Conservation (phyloP, 92 coral and sea anemone species). For the Zoanthus gigantus region DNA sequence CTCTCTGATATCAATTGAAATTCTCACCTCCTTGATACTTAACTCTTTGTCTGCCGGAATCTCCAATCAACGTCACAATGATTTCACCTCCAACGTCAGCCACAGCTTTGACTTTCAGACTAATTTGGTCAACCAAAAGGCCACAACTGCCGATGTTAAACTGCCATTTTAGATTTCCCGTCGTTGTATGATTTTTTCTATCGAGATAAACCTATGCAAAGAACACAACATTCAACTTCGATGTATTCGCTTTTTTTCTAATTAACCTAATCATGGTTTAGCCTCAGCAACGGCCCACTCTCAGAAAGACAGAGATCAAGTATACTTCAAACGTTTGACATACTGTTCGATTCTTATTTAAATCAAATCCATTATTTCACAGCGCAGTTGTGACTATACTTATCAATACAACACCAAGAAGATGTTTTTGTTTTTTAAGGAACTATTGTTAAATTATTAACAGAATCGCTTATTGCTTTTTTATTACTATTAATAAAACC, state of each 20-base stretch:
- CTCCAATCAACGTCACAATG: constrained; percentile 79
- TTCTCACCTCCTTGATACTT: constrained; percentile 86
- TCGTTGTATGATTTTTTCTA: constrained; percentile 67
- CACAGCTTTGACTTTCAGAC: constrained; percentile 72
- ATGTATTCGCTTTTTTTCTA: too few species aligned
- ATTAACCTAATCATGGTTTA: too few species aligned
- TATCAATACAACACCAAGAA: too few species aligned
- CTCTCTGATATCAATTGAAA: too few species aligned
- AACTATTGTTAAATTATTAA: neutral
- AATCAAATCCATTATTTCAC: too few species aligned
- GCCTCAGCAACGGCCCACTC: too few species aligned
- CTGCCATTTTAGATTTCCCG: constrained; percentile 89
- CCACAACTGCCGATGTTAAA: constrained; percentile 92
- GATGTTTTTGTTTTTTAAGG: neutral
- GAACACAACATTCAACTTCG: neutral
- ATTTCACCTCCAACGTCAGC: constrained; percentile 88
- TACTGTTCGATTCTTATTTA: too few species aligned
- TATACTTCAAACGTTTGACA: too few species aligned
- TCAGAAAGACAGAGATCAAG: too few species aligned
- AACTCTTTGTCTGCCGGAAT: constrained; percentile 70
- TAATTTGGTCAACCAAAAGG: constrained; percentile 90
- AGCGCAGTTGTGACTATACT: too few species aligned
- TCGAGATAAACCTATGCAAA: constrained; percentile 78
- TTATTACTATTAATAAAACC: neutral
- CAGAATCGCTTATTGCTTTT: too few species aligned